Evolutionary conservation across 2,888 invertebrate genomes (phyloP), one percentile per base, ranked within the genome.

Genomic region (Phaedon cochleariae): DNA sequence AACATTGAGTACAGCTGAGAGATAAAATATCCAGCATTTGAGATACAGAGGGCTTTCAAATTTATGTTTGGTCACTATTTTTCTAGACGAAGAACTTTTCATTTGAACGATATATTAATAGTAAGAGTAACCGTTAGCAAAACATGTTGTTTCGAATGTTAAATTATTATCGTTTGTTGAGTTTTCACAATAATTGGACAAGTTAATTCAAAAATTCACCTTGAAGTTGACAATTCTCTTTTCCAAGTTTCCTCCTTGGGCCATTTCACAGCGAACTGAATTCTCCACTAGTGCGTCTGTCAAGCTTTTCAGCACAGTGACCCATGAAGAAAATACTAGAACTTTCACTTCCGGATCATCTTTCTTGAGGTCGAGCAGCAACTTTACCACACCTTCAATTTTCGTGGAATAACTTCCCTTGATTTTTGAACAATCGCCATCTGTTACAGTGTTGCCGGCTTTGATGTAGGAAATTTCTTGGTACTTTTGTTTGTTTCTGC

Each of bases 341-440:
- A 90, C 84, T 84, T 93, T 93, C 1, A 90, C 88, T 9, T 81
- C 76, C 0, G 85, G 82, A 70, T 90, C 87, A 7, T 84, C 78
- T 1, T 76, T 73, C 65, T 83, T 84, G 21, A 93, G 85, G 51
- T 85, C 79, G 0, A 90, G 68, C 29, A 92, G 78, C 67, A 87
- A 82, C 65, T 85, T 82, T 0, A 92, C 85, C 45, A 93, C 86
- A 9, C 86, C 87, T 62, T 87, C 86, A 3, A 92, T 87, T 85
- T 93, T 93, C 0, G 90, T 89, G 0, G 92, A 91, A 81, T 87
- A 89, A 72, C 89, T 88, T 0, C 92, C 92, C 79, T 85, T 81
- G 5, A 89, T 82, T 55, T 75, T 70, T 1, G 76, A 68, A 29
- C 77, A 76, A 17, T 79, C 79, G 12, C 70, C 72, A 9, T 78